Percentiles rank a stretch among this genome's conserved stretches.
These are phyloP conservation scores for Ibycter americanus DNA, from an alignment of 2,797 vertebrate species.

Conservation along the genomic window DNA sequence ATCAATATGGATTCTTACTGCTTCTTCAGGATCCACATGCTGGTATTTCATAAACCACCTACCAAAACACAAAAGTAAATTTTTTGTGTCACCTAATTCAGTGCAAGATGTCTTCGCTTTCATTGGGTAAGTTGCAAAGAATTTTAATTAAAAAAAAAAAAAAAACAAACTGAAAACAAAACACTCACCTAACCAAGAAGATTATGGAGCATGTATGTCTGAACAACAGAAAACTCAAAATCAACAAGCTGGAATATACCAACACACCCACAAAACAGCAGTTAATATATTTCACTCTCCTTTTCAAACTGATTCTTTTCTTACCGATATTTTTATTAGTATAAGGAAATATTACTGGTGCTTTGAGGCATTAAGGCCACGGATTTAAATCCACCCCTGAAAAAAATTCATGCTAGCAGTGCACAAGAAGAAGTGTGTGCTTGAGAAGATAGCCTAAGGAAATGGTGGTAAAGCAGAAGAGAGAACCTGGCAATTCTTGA, in stretches of 20 bases:
- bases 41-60: conserved; percentile 95
- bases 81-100: not conserved
- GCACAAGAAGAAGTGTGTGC: not conserved
- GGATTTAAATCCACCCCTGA: not conserved
- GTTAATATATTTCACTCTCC: not conserved
- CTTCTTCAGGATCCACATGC: conserved; percentile 93
- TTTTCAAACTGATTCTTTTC: not conserved
- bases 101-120: not conserved
- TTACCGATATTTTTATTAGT: not conserved
- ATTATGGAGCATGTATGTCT: not conserved
- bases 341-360: not conserved
- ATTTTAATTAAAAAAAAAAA: not conserved
- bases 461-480: not conserved
- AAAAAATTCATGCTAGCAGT: not conserved
- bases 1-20: conserved; percentile 92
- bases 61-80: conserved; percentile 51
- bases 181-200: not conserved
- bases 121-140: not conserved
- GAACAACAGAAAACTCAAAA: not conserved
- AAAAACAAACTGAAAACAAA: not conserved
- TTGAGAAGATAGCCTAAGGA: not conserved
- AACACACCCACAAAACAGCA: not conserved
- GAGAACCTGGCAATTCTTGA: not conserved
- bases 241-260: not conserved
- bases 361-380: not conserved